Conservation (phyloP, 1,140 invertebrate species). For the Atta texana region DNA sequence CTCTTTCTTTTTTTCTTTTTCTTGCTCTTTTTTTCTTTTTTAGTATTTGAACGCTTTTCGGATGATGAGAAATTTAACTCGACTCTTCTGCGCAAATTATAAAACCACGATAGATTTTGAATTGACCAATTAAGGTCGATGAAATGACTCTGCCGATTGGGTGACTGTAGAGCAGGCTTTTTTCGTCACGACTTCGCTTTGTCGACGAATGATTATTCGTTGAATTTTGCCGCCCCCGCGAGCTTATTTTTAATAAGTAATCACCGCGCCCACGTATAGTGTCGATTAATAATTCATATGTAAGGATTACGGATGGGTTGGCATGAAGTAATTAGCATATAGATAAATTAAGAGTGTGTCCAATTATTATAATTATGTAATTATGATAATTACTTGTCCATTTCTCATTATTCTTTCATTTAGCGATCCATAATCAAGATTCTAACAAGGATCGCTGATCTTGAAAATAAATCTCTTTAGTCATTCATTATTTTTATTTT, state of each 20-base stretch:
- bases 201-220: constrained; percentile 33
- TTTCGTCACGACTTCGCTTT: constrained; percentile 19
- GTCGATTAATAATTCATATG: constrained; percentile 69
- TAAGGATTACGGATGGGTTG: constrained; percentile 48
- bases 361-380: constrained; percentile 75
- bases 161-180: not conserved
- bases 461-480: not conserved
- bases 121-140: constrained; percentile 1
- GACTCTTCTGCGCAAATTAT: constrained; percentile 3
- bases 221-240: constrained; percentile 9
- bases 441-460: not conserved
- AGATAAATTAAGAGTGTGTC: constrained; percentile 53
- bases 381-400: constrained; percentile 73
- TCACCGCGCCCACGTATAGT: constrained; percentile 14
- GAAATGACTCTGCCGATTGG: not conserved
- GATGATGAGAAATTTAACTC: not conserved
- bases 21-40: not conserved
- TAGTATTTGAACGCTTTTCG: not conserved
- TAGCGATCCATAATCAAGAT: not conserved
- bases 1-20: not conserved
- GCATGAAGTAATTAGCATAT: constrained; percentile 56
- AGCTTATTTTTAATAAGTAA: constrained; percentile 63
- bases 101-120: constrained; percentile 17
- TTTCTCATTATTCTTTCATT: not conserved
- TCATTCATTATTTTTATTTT: not conserved